Percentiles rank a stretch among this genome's conserved stretches.
Evolutionary conservation across 1,140 invertebrate genomes (phyloP).

Genomic region (Aphaenogaster ashmeadi): DNA sequence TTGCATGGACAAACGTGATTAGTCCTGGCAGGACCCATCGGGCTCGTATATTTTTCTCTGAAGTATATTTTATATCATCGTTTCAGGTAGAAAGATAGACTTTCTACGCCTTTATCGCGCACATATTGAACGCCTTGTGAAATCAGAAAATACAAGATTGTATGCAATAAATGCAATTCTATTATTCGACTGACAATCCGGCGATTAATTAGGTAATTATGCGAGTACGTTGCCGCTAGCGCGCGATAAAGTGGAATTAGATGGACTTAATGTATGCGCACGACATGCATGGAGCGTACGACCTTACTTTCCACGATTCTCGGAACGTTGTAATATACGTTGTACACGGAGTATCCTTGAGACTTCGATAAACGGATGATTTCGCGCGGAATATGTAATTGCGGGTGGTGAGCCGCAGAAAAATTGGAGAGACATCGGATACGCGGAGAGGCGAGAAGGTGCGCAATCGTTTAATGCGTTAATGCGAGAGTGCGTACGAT

Average conservation of each 20-base stretch:
- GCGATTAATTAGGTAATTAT: conserved; percentile 59
- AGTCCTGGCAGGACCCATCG: background rate
- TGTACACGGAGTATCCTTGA: conserved; percentile 30
- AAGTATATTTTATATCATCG: background rate
- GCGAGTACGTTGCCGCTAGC: conserved; percentile 37
- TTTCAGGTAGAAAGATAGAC: background rate
- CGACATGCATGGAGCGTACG: conserved; percentile 40
- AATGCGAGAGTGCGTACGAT: conserved; percentile 36
- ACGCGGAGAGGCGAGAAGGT: background rate
- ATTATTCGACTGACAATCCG: conserved; percentile 40
- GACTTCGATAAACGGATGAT: conserved; percentile 61
- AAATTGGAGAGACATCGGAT: conserved; percentile 30
- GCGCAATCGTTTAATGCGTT: conserved; percentile 28
- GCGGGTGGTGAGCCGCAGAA: conserved; percentile 39
- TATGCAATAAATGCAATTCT: conserved; percentile 31
- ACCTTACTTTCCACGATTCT: conserved; percentile 68
- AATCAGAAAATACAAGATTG: conserved; percentile 8
- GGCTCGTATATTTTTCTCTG: background rate
- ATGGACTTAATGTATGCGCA: conserved; percentile 50
- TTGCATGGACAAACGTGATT: background rate
- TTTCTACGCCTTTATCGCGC: background rate
- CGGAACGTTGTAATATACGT: conserved; percentile 34
- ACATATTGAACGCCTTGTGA: background rate
- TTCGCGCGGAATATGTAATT: conserved; percentile 62
- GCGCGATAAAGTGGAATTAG: conserved; percentile 53